These are phyloP conservation scores for Stichopus chloronotus DNA, from an alignment of 35 echinoderm and acorn worm species.

Conservation along the genomic window DNA sequence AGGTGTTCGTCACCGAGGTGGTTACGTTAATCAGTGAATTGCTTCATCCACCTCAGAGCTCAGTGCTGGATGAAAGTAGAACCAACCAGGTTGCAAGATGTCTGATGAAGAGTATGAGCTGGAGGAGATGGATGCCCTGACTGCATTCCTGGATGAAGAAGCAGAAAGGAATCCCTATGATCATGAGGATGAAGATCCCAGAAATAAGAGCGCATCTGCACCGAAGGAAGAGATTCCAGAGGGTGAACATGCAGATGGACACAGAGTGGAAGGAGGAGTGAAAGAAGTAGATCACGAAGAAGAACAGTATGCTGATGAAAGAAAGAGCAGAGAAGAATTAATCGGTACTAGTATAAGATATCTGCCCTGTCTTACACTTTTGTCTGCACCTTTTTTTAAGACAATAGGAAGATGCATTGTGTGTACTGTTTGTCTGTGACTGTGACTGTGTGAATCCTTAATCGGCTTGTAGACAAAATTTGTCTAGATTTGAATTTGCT, in stretches of 20 bases:
- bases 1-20: too few species aligned
- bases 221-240: neutral
- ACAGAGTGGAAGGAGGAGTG: neutral
- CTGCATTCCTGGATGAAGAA: constrained; percentile 58
- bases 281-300: constrained; percentile 1
- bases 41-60: too few species aligned
- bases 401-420: neutral
- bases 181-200: constrained; percentile 20
- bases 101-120: constrained; percentile 57
- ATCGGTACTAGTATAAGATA: constrained; percentile 13
- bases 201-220: neutral
- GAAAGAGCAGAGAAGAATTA: constrained; percentile 59
- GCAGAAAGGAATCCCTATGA: constrained; percentile 33
- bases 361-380: too few species aligned
- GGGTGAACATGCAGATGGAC: neutral
- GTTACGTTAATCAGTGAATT: too few species aligned
- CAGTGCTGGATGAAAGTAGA: too few species aligned
- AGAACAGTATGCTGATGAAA: constrained; percentile 34
- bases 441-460: too few species aligned
- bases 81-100: neutral
- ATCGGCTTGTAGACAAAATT: too few species aligned
- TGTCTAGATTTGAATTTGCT: too few species aligned
- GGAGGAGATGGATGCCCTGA: constrained; percentile 38
- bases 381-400: neutral
- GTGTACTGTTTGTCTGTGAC: neutral